Percentiles rank a stretch among this genome's conserved stretches.
Conservation (phyloP, 2,888 invertebrate genomes). For the Drosophila merina region DNA sequence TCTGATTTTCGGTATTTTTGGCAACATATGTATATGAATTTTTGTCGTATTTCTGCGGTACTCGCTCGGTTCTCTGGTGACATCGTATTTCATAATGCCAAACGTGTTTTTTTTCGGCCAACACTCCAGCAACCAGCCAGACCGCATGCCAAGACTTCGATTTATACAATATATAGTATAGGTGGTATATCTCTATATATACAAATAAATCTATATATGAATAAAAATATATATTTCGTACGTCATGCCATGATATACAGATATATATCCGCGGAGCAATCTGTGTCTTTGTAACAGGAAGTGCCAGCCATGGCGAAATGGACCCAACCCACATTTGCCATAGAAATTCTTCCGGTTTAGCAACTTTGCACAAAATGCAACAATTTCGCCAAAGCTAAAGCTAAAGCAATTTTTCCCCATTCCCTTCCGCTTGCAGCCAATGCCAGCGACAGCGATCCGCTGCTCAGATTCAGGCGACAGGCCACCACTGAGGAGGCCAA, state of each 20-base stretch:
- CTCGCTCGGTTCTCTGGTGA: slow-evolving; percentile 56
- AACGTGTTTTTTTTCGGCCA: slow-evolving; percentile 63
- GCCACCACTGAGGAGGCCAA: slow-evolving; percentile 91
- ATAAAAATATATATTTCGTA: too few species aligned
- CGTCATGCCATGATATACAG: not conserved
- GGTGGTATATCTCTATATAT: not conserved
- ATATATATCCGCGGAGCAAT: slow-evolving; percentile 8
- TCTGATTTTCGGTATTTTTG: slow-evolving; percentile 43
- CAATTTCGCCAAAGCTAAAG: slow-evolving; percentile 1
- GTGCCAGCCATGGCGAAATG: slow-evolving; percentile 55
- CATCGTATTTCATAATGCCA: slow-evolving; percentile 74
- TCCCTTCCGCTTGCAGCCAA: slow-evolving; percentile 42
- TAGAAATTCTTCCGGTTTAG: slow-evolving; percentile 69
- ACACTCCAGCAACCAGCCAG: slow-evolving; percentile 62
- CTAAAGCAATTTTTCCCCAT: slow-evolving; percentile 1
- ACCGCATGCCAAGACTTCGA: slow-evolving; percentile 58
- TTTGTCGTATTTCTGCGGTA: slow-evolving; percentile 36
- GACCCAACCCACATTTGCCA: slow-evolving; percentile 63
- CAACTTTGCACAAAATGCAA: slow-evolving; percentile 25
- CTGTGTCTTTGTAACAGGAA: slow-evolving; percentile 67
- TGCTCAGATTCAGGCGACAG: slow-evolving; percentile 87
- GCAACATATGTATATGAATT: slow-evolving; percentile 11
- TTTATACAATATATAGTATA: slow-evolving; percentile 21
- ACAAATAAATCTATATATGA: not conserved
- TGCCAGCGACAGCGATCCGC: slow-evolving; percentile 54